phyloP scores from a whole-genome alignment of 2,113 vertebrate genomes.

The Lagenorhynchus albirostris region DNA sequence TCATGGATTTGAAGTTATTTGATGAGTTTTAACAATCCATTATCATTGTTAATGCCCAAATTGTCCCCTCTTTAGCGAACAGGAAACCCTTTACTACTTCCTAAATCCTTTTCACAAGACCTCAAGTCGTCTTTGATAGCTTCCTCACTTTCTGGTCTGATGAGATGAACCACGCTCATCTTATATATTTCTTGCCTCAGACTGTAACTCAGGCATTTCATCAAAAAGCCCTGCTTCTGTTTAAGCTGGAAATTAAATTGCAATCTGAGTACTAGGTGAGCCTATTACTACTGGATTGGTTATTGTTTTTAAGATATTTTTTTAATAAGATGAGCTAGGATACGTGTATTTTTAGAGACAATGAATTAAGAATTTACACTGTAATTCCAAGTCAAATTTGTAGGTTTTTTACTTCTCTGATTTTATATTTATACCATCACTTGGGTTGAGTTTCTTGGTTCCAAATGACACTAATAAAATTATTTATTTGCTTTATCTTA shows the following conservation, averaged over 20 bases:
- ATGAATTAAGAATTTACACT: not conserved
- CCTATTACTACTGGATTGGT: not conserved
- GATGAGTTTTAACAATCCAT: not conserved
- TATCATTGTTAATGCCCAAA: not conserved
- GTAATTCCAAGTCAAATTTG: not conserved
- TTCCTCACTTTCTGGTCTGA: not conserved
- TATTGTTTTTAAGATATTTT: not conserved
- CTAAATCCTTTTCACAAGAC: not conserved
- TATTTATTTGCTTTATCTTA: not conserved
- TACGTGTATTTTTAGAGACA: not conserved
- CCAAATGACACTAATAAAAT: not conserved
- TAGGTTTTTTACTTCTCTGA: not conserved
- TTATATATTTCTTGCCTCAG: not conserved
- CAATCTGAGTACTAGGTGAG: not conserved
- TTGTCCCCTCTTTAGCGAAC: not conserved
- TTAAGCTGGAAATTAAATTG: not conserved
- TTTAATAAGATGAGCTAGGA: not conserved
- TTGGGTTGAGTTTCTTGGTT: not conserved
- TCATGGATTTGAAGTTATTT: not conserved
- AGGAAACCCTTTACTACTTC: not conserved
- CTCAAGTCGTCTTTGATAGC: not conserved
- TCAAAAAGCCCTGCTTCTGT: not conserved
- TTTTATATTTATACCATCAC: not conserved
- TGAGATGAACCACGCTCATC: not conserved
- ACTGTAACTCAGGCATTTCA: not conserved